Conservation (phyloP, 2,888 invertebrate species). For the Campaea margaritaria region DNA sequence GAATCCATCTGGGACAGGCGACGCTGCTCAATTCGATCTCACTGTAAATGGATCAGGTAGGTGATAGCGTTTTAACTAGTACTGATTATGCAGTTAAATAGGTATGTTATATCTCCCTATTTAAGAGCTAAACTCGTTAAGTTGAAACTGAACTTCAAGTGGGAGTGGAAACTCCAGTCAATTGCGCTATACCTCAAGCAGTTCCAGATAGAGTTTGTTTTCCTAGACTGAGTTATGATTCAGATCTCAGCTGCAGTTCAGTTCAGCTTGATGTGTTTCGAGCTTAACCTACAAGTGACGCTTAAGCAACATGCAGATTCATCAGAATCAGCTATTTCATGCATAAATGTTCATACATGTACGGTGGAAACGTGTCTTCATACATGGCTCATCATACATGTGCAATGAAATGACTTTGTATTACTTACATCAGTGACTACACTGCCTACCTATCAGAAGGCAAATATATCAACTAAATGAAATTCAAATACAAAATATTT, state of each 20-base stretch:
- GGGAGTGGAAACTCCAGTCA: no score
- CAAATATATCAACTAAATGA: no score
- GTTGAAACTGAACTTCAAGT: no score
- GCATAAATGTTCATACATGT: slow-evolving; percentile 22
- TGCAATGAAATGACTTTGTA: no score
- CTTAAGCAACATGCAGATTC: slow-evolving; percentile 18
- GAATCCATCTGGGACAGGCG: slow-evolving; percentile 3
- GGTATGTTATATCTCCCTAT: not conserved
- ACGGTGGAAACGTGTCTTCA: slow-evolving; percentile 2
- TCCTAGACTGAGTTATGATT: no score
- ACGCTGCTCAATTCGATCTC: slow-evolving; percentile 13
- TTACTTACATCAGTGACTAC: no score
- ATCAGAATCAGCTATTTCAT: slow-evolving; percentile 8
- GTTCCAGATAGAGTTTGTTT: no score
- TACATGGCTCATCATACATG: not conserved
- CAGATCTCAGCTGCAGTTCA: no score
- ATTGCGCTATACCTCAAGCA: no score
- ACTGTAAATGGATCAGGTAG: slow-evolving; percentile 20
- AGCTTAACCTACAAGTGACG: slow-evolving; percentile 2
- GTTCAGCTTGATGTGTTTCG: no score
- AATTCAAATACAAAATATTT: no score
- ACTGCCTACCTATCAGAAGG: no score
- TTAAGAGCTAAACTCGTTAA: not conserved
- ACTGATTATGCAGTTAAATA: not conserved
- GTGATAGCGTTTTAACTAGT: not conserved